phyloP scores from a whole-genome alignment of 2,888 invertebrate species.

The Platycheirus rosarum region DNA sequence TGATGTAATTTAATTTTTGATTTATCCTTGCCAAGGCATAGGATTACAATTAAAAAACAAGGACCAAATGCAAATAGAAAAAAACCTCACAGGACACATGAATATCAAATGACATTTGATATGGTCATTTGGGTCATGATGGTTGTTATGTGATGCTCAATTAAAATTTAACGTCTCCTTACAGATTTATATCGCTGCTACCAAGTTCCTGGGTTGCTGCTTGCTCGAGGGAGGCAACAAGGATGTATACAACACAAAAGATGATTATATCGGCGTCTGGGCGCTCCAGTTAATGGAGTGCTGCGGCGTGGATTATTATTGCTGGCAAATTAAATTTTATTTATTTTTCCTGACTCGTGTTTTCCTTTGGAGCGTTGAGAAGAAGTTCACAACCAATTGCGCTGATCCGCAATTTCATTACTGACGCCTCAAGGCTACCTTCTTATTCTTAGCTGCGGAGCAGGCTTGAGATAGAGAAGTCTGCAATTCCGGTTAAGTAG shows the following conservation, averaged over 20 bases:
- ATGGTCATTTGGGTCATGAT: constrained; percentile 74
- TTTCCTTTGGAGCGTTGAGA: constrained; percentile 15
- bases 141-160: constrained; percentile 74
- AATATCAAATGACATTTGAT: constrained; percentile 71
- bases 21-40: constrained; percentile 62
- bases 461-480: constrained; percentile 2
- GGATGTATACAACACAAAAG: constrained; percentile 9
- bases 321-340: constrained; percentile 67
- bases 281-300: constrained; percentile 20
- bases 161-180: constrained; percentile 69
- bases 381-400: constrained; percentile 32
- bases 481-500: constrained; percentile 26
- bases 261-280: constrained; percentile 66
- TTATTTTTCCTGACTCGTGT: constrained; percentile 32
- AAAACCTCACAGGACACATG: constrained; percentile 49
- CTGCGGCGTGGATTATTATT: constrained; percentile 50
- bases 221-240: constrained; percentile 27
- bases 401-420: constrained; percentile 57
- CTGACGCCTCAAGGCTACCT: constrained; percentile 58
- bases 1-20: constrained; percentile 70
- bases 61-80: constrained; percentile 23
- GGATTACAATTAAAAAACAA: constrained; percentile 72
- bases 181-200: constrained; percentile 56
- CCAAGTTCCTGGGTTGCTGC: constrained; percentile 13
- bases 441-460: not conserved